Base-by-base conservation (phyloP, 2,113 vertebrate genomes). In the Lepus timidus region DNA sequence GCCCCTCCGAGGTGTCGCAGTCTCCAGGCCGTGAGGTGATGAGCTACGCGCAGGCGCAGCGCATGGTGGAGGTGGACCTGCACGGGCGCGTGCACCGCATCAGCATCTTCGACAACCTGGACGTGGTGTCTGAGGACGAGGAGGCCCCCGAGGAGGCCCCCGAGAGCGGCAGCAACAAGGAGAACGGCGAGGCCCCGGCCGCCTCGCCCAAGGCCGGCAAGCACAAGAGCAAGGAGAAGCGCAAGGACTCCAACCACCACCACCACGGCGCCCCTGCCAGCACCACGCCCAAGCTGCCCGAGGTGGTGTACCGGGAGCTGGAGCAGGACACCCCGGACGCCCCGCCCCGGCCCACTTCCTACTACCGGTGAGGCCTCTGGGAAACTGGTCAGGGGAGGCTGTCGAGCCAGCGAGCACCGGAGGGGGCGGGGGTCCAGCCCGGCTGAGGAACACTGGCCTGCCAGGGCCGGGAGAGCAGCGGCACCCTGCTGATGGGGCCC, bases 151-250 rank as follows among this genome's bases (percentile, higher is more conserved):
- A 99, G 79, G 99, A 99, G 67, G 90, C 95, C 4, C 98, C 99
- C 0, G 97, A 99, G 52, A 99, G 98, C 0, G 99, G 99, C 3
- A 99, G 99, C 89, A 98, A 99, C 96, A 99, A 99, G 91, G 99
- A 99, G 96, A 99, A 99, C 91, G 97, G 98, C 0, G 99, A 99
- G 97, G 98, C 99, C 0, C 98, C 98, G 0, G 98, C 99, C 0
- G 97, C 98, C 49, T 99, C 99, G 0, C 99, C 99, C 62, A 99
- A 99, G 97, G 98, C 99, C 0, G 99, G 99, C 96, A 99, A 99
- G 97, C 99, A 99, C 97, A 99, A 99, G 98, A 99, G 99, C 97
- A 99, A 99, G 98, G 99, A 99, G 94, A 99, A 99, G 89, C 99
- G 99, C 93, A 99, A 99, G 97, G 99, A 99, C 19, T 98, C 98